These are phyloP conservation scores for Caenorhabditis brenneri DNA, from an alignment of 1,140 invertebrate genomes.

Conservation along the genomic window DNA sequence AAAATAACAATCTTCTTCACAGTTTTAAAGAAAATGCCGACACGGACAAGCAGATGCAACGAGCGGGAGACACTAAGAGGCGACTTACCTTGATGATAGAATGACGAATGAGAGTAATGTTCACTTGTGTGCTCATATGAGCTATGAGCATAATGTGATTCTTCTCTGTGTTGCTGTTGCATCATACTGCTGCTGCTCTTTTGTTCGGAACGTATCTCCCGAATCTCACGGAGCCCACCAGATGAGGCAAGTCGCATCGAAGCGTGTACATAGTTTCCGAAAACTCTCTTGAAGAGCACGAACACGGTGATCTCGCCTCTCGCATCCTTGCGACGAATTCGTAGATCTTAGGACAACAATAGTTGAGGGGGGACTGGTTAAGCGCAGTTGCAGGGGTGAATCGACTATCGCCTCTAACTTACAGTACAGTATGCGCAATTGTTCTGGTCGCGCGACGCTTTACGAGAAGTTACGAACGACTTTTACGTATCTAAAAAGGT, in stretches of 20 bases:
- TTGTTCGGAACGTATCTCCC: not conserved
- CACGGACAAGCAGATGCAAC: constrained; percentile 37
- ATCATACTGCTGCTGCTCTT: not conserved
- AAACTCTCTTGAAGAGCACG: constrained; percentile 36
- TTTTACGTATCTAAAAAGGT: constrained; percentile 27
- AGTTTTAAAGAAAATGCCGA: constrained; percentile 17
- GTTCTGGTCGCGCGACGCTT: constrained; percentile 25
- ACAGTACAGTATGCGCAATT: not conserved
- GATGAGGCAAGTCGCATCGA: constrained; percentile 19
- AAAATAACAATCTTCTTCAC: too few species aligned
- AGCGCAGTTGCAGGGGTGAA: not conserved
- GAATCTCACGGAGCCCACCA: constrained; percentile 11
- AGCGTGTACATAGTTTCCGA: constrained; percentile 33
- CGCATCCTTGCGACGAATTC: constrained; percentile 43
- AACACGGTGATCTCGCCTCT: constrained; percentile 26
- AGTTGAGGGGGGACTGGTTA: not conserved
- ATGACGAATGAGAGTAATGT: constrained; percentile 10
- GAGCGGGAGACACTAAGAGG: constrained; percentile 1
- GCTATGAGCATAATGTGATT: constrained; percentile 32
- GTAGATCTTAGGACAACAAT: constrained; percentile 37
- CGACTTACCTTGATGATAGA: constrained; percentile 34
- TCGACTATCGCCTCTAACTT: not conserved
- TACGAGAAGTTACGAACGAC: not conserved
- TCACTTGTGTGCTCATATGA: constrained; percentile 37
- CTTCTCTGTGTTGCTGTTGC: not conserved